Evolutionary conservation across 2,888 invertebrate genomes (phyloP).

Genomic region (Dinocampus coccinellae): DNA sequence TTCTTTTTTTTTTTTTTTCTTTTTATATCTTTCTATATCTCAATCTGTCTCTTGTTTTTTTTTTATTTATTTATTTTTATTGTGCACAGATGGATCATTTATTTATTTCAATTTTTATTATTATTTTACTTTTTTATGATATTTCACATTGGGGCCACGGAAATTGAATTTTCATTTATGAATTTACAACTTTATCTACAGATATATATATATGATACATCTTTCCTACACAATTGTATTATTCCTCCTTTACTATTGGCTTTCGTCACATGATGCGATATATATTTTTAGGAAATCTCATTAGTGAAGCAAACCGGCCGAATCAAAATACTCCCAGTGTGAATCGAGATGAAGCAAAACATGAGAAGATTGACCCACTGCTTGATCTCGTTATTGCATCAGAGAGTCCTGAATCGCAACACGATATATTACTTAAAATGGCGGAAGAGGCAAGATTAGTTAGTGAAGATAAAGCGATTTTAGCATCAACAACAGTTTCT

Average conservation of each 20-base stretch:
- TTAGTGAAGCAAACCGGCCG: slow-evolving; percentile 64
- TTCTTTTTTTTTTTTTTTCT: slow-evolving; percentile 64
- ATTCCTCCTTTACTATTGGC: not conserved
- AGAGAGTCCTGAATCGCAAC: slow-evolving; percentile 59
- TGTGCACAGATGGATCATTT: slow-evolving; percentile 65
- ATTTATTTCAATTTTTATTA: not conserved
- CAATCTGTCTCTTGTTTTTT: slow-evolving; percentile 70
- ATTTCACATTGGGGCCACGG: slow-evolving; percentile 8
- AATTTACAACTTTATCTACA: slow-evolving; percentile 7
- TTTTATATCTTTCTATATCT: slow-evolving; percentile 42
- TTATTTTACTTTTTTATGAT: slow-evolving; percentile 73
- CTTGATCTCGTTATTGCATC: slow-evolving; percentile 64
- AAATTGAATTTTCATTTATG: slow-evolving; percentile 31
- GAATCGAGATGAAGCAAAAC: slow-evolving; percentile 34
- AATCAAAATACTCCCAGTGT: slow-evolving; percentile 47
- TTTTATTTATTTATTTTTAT: no score
- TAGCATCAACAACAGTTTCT: slow-evolving; percentile 34
- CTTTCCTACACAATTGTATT: not conserved
- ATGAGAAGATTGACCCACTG: slow-evolving; percentile 58
- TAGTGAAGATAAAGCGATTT: slow-evolving; percentile 49
- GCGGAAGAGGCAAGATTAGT: slow-evolving; percentile 58
- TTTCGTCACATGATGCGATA: not conserved
- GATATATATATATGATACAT: not conserved
- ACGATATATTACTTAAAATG: slow-evolving; percentile 58
- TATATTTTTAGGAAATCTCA: slow-evolving; percentile 44